Conservation (phyloP, 2,888 invertebrate genomes). For the Sceliomorpha sp. region DNA sequence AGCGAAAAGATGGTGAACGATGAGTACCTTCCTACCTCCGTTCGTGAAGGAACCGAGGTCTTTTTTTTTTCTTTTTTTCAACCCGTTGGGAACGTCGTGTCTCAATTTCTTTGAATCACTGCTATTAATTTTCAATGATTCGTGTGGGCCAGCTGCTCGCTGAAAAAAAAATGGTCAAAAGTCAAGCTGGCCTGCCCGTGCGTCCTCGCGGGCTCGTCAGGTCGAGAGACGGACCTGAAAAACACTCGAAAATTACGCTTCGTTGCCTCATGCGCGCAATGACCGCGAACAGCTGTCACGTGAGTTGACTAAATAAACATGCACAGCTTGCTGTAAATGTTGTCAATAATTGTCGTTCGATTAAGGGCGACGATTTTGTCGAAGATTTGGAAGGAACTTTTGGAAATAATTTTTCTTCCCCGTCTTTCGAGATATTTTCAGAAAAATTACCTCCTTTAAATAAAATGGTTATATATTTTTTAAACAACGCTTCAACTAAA, state of each 20-base stretch:
- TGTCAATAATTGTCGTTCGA: too few relatives aligned
- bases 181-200: conserved; percentile 64
- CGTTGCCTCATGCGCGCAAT: conserved; percentile 15
- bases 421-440: too few relatives aligned
- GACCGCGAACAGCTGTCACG: conserved; percentile 31
- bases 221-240: conserved; percentile 30
- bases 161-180: conserved; percentile 67
- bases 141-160: conserved; percentile 70
- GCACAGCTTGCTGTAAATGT: too few relatives aligned
- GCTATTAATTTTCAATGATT: conserved; percentile 75
- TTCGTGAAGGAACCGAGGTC: not conserved
- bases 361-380: too few relatives aligned
- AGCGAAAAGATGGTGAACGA: not conserved
- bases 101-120: conserved; percentile 55
- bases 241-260: conserved; percentile 41
- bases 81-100: conserved; percentile 53
- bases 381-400: too few relatives aligned
- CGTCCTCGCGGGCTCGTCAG: conserved; percentile 36
- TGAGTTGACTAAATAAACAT: conserved; percentile 38
- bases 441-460: too few relatives aligned
- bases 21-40: too few relatives aligned
- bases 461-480: not conserved
- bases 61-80: conserved; percentile 38
- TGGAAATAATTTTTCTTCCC: too few relatives aligned
- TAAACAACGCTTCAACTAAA: not conserved